Percentiles rank a stretch among this genome's conserved stretches.
Evolutionary conservation across 2,113 vertebrate species (phyloP).

Genomic region (Sebastes schlegelii): DNA sequence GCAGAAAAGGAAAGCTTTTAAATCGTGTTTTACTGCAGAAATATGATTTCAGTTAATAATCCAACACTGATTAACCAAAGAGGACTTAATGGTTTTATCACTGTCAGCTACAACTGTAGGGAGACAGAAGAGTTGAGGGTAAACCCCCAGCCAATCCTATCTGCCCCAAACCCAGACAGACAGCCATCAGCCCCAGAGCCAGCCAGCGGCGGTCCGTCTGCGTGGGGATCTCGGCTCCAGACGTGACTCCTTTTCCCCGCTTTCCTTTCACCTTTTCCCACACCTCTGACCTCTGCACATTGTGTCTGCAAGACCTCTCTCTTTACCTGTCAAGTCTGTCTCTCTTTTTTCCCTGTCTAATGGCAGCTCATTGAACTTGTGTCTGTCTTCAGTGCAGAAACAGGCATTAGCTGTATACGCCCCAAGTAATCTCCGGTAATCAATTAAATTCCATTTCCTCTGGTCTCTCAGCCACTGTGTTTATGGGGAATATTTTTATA

Average conservation of each 20-base stretch:
- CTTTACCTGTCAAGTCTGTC: neutral
- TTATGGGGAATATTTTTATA: slow-evolving; percentile 13
- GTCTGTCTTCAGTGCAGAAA: slow-evolving; percentile 3
- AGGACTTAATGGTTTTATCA: slow-evolving; percentile 6
- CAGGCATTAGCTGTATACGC: slow-evolving; percentile 25
- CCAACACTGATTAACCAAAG: slow-evolving; percentile 38
- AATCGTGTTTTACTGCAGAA: slow-evolving; percentile 22
- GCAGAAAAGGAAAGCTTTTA: neutral
- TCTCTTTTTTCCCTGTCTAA: slow-evolving; percentile 4
- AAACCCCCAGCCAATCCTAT: slow-evolving; percentile 34
- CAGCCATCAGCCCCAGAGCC: slow-evolving; percentile 49
- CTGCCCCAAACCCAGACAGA: slow-evolving; percentile 50
- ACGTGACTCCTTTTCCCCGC: slow-evolving; percentile 7
- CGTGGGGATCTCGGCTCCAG: slow-evolving; percentile 1
- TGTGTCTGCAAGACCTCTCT: neutral
- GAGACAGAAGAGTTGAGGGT: slow-evolving; percentile 7
- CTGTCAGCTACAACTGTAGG: slow-evolving; percentile 6
- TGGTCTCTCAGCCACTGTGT: neutral
- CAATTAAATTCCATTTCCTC: slow-evolving; percentile 49
- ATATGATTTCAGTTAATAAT: slow-evolving; percentile 26
- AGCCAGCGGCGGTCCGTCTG: slow-evolving; percentile 37
- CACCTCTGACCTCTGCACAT: neutral
- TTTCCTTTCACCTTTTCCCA: slow-evolving; percentile 12
- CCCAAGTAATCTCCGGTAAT: slow-evolving; percentile 17
- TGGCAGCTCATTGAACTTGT: slow-evolving; percentile 10